Evolutionary conservation across 2,797 vertebrate genomes (phyloP).

Genomic region (Thaleichthys pacificus): DNA sequence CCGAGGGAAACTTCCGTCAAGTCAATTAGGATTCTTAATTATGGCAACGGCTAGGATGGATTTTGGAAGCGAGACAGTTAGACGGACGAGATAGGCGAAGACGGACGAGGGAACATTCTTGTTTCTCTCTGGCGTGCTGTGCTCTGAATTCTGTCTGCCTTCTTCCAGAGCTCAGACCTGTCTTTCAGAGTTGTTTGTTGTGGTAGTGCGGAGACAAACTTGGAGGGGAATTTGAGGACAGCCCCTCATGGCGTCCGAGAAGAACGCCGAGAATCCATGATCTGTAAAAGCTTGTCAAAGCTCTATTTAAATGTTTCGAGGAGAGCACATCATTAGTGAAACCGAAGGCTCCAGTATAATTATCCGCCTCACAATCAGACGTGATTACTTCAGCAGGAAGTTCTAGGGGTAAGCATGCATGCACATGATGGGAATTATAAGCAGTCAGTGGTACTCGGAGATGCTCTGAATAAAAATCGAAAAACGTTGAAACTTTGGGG

Average conservation of each 20-base stretch:
- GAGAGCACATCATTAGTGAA: background rate
- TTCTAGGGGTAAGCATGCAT: too few species aligned
- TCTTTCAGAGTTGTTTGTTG: conserved; percentile 16
- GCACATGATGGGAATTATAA: too few species aligned
- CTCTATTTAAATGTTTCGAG: background rate
- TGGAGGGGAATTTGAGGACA: background rate
- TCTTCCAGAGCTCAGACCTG: conserved; percentile 16
- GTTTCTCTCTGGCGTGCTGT: background rate
- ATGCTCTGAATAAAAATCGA: background rate
- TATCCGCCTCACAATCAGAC: background rate
- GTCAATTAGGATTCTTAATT: conserved; percentile 30
- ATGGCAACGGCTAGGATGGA: conserved; percentile 14
- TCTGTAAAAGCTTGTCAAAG: background rate
- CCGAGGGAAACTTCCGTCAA: conserved; percentile 5
- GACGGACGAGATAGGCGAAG: conserved; percentile 22
- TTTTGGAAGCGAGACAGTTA: conserved; percentile 17
- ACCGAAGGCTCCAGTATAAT: background rate
- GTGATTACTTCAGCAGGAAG: too few species aligned
- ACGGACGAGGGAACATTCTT: background rate
- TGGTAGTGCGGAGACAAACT: background rate
- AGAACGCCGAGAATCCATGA: background rate
- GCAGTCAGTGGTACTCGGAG: too few species aligned
- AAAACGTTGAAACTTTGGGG: too few species aligned
- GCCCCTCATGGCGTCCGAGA: background rate
- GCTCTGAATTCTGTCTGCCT: background rate